These are phyloP conservation scores for Phortica magna DNA, from an alignment of 2,888 invertebrate species.

Conservation along the genomic window DNA sequence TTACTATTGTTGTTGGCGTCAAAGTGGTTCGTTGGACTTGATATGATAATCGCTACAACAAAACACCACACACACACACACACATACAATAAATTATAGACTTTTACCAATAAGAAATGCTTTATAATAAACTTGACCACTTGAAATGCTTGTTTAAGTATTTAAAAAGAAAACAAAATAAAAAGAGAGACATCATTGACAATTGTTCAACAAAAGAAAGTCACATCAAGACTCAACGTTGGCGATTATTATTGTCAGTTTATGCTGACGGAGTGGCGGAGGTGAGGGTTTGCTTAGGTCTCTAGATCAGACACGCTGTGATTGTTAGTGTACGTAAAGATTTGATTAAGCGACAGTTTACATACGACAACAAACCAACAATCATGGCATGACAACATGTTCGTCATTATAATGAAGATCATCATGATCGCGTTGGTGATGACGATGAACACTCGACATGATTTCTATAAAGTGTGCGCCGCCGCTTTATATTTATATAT, in stretches of 20 bases:
- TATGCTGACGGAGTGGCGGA: neutral
- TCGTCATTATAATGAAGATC: constrained; percentile 7
- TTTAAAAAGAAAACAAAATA: neutral
- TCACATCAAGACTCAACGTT: neutral
- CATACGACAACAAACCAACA: neutral
- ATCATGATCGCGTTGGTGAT: neutral
- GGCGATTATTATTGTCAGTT: neutral
- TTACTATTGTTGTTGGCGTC: constrained; percentile 12
- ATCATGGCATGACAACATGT: constrained; percentile 9
- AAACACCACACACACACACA: neutral
- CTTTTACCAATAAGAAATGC: constrained; percentile 29
- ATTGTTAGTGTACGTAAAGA: constrained; percentile 13
- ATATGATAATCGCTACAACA: constrained; percentile 12
- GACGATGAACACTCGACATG: constrained; percentile 29
- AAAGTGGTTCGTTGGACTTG: neutral
- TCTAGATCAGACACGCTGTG: neutral
- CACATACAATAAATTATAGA: neutral
- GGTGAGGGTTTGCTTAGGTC: neutral
- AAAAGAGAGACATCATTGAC: neutral
- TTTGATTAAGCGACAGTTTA: constrained; percentile 27
- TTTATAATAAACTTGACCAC: constrained; percentile 31
- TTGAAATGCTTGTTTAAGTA: neutral
- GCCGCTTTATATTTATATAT: neutral
- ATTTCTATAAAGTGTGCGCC: constrained; percentile 10
- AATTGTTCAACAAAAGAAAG: constrained; percentile 14